phyloP scores from a whole-genome alignment of 2,113 vertebrate genomes.

The Hemiscyllium ocellatum region DNA sequence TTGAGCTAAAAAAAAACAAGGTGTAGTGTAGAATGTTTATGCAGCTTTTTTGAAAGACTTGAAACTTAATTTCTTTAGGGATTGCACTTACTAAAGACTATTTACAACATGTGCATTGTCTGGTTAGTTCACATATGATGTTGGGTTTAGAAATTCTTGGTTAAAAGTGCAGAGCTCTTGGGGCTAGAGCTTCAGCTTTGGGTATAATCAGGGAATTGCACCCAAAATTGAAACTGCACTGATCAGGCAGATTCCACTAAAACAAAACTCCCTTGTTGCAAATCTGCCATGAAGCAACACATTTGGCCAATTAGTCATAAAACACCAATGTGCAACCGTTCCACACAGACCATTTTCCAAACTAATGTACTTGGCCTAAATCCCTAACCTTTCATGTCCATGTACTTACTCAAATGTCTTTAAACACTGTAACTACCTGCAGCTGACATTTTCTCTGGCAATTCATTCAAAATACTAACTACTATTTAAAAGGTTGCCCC shows the following conservation, averaged over 20 bases:
- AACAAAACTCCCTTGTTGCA: not conserved
- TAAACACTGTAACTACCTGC: too few species aligned
- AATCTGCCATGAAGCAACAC: not conserved
- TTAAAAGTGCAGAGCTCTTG: not conserved
- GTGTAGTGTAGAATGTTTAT: not conserved
- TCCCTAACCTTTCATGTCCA: too few species aligned
- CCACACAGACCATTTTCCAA: too few species aligned
- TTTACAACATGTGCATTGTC: not conserved
- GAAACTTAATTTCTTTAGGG: not conserved
- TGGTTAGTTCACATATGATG: not conserved
- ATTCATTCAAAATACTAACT: too few species aligned
- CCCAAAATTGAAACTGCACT: not conserved
- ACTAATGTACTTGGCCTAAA: too few species aligned
- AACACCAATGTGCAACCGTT: too few species aligned
- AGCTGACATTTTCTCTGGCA: too few species aligned
- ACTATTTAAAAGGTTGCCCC: too few species aligned
- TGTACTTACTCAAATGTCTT: too few species aligned
- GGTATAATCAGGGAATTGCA: not conserved
- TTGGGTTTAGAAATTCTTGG: not conserved
- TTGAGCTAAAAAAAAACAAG: not conserved
- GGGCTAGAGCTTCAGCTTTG: not conserved
- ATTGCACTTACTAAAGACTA: not conserved
- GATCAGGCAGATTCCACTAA: not conserved
- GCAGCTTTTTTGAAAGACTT: not conserved
- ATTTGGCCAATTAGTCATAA: not conserved